A percentile compares a stretch with the other conserved stretches of the same genome.
These are phyloP conservation scores for Panthera tigris DNA, from an alignment of 2,113 vertebrate genomes.

Conservation along the genomic window DNA sequence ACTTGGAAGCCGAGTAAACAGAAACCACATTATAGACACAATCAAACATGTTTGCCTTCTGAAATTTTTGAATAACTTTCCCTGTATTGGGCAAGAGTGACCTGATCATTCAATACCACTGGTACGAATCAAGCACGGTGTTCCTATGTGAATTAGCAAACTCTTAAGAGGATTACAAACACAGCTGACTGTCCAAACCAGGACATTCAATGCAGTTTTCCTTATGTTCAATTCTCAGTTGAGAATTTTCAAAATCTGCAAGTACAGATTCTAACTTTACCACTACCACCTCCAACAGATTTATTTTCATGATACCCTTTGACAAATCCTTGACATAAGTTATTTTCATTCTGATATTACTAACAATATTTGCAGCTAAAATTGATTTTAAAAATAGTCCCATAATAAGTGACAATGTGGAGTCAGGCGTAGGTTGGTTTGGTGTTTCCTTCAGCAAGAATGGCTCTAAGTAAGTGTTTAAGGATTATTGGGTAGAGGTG, in stretches of 20 bases:
- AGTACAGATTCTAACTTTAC: background rate
- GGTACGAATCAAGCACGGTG: background rate
- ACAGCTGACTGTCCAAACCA: background rate
- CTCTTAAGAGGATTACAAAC: background rate
- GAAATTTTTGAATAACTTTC: background rate
- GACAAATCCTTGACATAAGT: background rate
- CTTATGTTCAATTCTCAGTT: background rate
- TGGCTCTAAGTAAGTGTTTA: background rate
- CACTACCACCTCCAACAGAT: background rate
- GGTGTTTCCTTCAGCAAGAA: background rate
- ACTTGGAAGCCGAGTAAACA: background rate
- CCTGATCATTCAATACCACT: background rate
- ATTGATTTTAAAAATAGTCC: background rate
- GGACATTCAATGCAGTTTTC: background rate
- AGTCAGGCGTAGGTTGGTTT: background rate
- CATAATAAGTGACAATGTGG: background rate
- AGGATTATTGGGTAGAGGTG: background rate
- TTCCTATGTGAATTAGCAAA: background rate
- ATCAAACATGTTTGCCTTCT: background rate
- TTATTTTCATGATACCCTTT: background rate
- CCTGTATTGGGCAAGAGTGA: background rate
- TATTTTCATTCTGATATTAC: background rate
- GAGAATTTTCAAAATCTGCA: background rate
- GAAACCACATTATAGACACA: background rate
- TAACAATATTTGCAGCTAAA: background rate